Base-by-base conservation (phyloP, 2,888 invertebrate genomes). In the Elysia crispata region DNA sequence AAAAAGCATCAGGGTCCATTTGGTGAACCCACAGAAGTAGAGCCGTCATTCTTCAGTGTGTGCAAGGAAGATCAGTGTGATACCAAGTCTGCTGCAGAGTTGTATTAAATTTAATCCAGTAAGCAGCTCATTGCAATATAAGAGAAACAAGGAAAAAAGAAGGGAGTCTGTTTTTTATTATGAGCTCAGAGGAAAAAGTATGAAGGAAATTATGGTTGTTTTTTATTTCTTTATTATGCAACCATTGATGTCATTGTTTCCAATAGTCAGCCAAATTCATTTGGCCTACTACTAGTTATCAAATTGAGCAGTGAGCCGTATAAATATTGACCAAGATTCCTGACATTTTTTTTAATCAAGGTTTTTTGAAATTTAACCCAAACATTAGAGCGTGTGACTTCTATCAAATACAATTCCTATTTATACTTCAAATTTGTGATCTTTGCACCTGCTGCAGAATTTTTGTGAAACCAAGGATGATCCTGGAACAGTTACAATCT, bases 31-130 rank as follows among this genome's bases (percentile, higher is more conserved):
- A 49, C 76, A 8, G 49, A 66, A 50, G 30, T n/a, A 50, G 76
- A 80, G 8, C 62, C 62, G n/a, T 3, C 70, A 18, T 80, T 80
- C 50, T 70, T 62, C 33, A 76, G 66, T 80, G 80, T 80, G 5
- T 80, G 80, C 70, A 75, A 80, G 62, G 80, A 80, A 15, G 76
- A 76, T 57, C 20, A 80, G n/a, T 11, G 33, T 62, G 64, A 80
- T 49, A 13, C 50, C 49, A 79, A 79, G 23, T 66, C 62, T 30
- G 20, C 75, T 30, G 70, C 49, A 49, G 70, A 79, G 67, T 23
- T 74, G 1, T 67, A 74, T 54, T 79, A 60, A 77, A n/a, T 73
- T 18, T 11, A 41, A 41, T 3, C 11, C 41, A 41, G 11, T 11
- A n/a, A n/a, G n/a, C n/a, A n/a, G n/a, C n/a, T n/a, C n/a, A n/a